Evolutionary conservation across 2,113 vertebrate genomes (phyloP), one percentile per base, ranked within the genome.

Genomic region (Microcebus jonahi): DNA sequence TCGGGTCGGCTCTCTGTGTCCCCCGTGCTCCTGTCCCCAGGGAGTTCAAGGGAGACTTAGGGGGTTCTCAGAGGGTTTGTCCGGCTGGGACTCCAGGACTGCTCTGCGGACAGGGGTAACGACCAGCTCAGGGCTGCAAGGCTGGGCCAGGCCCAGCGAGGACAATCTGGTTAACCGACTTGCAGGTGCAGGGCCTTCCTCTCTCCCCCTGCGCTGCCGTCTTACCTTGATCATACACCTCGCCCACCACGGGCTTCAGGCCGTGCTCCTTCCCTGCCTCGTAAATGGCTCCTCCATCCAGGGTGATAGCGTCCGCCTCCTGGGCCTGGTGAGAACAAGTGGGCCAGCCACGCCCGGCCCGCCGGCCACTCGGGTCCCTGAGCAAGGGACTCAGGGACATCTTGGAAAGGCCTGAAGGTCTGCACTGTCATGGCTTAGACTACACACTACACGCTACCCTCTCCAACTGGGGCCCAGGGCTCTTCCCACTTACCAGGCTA

Each of bases 241-340:
- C 99, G 3, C 98, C 99, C 82, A 98, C 99, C 42, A 99, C 99
- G 10, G 99, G 99, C 97, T 99, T 99, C 97, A 99, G 98, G 55
- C 98, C 97, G 4, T 98, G 70, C 6, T 98, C 98, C 97, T 98
- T 99, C 70, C 99, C 99, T 18, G 99, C 98, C 18, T 98, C 98
- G 97, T 99, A 99, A 97, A 99, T 98, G 90, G 98, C 98, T 55
- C 96, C 95, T 67, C 98, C 97, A 10, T 97, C 98, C 97, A 99
- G 97, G 7, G 99, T 99, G 94, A 99, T 98, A 20, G 99, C 99
- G 68, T 99, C 99, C 2, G 97, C 99, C 97, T 99, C 96, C 71
- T 93, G 98, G 80, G 93, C 98, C 99, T 99, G 97, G 67, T 48
- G 23, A 95, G 82, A 88, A 97, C 29, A 65, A 0, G 65, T 17